Evolutionary conservation across 2,797 vertebrate species (phyloP), one percentile per base, ranked within the genome.

Genomic region (Poecilia gillii): DNA sequence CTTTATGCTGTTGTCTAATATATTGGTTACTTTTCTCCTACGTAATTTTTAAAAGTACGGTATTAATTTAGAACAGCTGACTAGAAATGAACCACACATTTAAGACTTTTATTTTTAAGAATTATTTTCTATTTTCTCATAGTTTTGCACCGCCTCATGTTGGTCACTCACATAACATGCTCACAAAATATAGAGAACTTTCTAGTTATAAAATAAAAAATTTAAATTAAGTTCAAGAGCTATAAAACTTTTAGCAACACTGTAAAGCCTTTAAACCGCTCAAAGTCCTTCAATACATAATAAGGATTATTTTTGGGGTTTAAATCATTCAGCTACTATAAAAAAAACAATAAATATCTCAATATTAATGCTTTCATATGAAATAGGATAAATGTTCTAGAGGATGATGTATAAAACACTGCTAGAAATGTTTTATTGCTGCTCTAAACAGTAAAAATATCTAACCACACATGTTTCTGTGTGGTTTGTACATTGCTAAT

Each of bases 401-500:
- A 55, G 53, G 53, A n/a, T 12, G 25, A 55, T 55, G 53, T 53
- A 25, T 53, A 53, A 53, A 53, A 25, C 51, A 53, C 53, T 55
- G 3, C 53, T 55, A n/a, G 9, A 55, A 55, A 55, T 55, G 9
- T n/a, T 55, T 55, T 55, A 55, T 55, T 55, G 51, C 51, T 55
- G 53, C 25, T 55, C 23, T n/a, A n/a, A 55, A n/a, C 53, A 12
- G 25, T 55, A 11, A n/a, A n/a, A n/a, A 53, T n/a, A 55, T 53
- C 8, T 11, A 53, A 53, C 51, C 51, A 25, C 7, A 0, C 20
- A 25, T 53, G 51, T 53, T 53, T 25, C 51, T 55, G 53, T 55
- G 53, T 55, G 23, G 53, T 55, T 55, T 55, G 53, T 55, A n/a
- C 53, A 11, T 39, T 72, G 71, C 14, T 31, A 72, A 72, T 72